Conservation (phyloP, 2,888 invertebrate species). For the Glomeris marginata region DNA sequence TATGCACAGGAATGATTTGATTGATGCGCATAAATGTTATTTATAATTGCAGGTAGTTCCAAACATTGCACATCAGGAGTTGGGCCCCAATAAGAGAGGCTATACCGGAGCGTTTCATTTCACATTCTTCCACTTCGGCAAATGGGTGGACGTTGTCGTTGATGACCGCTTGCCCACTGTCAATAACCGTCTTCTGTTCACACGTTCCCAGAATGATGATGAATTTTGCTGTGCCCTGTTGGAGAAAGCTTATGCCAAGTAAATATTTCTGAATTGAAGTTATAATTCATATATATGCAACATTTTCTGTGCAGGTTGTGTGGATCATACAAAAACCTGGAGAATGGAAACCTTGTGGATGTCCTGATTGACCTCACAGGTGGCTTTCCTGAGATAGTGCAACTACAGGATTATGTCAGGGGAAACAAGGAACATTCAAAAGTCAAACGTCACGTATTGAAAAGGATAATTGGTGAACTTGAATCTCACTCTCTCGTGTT, state of each 20-base stretch:
- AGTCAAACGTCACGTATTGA: constrained; percentile 33
- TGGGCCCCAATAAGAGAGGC: constrained; percentile 32
- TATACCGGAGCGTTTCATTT: constrained; percentile 24
- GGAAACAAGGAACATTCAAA: constrained; percentile 17
- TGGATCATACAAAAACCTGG: constrained; percentile 18
- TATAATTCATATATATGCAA: no score
- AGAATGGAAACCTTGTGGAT: constrained; percentile 11
- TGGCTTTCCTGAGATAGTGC: constrained; percentile 11
- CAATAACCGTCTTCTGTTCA: constrained; percentile 38
- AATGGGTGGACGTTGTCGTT: constrained; percentile 42
- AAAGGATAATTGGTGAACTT: constrained; percentile 35
- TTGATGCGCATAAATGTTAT: background rate
- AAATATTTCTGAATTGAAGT: constrained; percentile 6
- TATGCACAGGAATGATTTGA: background rate
- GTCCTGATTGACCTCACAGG: constrained; percentile 13
- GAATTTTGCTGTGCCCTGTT: constrained; percentile 47
- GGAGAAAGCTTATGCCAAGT: constrained; percentile 50
- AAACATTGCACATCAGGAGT: constrained; percentile 39
- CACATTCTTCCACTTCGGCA: constrained; percentile 37
- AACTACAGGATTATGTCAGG: background rate
- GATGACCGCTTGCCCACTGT: constrained; percentile 36
- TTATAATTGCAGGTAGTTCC: constrained; percentile 41
- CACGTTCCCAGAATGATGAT: constrained; percentile 37
- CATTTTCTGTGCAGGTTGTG: constrained; percentile 11
- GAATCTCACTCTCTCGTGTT: constrained; percentile 42